Percentiles rank a stretch among this genome's conserved stretches.
Conservation (phyloP, 2,113 vertebrate genomes). For the Triplophysa siluroides region DNA sequence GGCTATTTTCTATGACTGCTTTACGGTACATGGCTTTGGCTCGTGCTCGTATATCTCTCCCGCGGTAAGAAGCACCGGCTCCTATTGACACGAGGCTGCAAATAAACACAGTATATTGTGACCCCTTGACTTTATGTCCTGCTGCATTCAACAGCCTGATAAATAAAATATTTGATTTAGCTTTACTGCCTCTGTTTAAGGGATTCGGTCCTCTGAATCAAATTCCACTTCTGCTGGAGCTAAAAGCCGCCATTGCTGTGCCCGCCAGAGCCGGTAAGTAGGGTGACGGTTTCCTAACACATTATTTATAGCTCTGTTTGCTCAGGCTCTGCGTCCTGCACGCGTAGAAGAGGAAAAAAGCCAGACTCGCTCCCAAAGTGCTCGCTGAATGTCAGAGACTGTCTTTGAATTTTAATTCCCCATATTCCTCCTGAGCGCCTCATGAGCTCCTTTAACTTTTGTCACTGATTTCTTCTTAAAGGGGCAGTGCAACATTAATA, state of each 20-base stretch:
- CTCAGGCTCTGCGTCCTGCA: conserved; percentile 36
- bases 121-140: conserved; percentile 42
- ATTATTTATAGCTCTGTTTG: conserved; percentile 59
- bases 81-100: conserved; percentile 33
- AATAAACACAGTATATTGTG: conserved; percentile 48
- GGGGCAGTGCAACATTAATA: conserved; percentile 18
- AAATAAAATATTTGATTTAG: conserved; percentile 60
- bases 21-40: conserved; percentile 34
- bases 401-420: conserved; percentile 39
- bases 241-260: conserved; percentile 49
- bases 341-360: conserved; percentile 18
- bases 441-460: conserved; percentile 42
- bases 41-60: conserved; percentile 37
- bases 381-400: conserved; percentile 43
- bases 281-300: conserved; percentile 43
- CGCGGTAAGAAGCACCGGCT: conserved; percentile 23
- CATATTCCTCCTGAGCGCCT: conserved; percentile 4
- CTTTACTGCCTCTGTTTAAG: conserved; percentile 48
- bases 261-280: conserved; percentile 37
- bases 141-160: conserved; percentile 43
- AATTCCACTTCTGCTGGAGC: conserved; percentile 43
- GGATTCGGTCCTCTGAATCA: conserved; percentile 49
- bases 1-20: conserved; percentile 10
- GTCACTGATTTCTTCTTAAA: conserved; percentile 39
- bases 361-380: conserved; percentile 33